Base-by-base conservation (phyloP, 2,888 invertebrate species). In the Hydriomena furcata region DNA sequence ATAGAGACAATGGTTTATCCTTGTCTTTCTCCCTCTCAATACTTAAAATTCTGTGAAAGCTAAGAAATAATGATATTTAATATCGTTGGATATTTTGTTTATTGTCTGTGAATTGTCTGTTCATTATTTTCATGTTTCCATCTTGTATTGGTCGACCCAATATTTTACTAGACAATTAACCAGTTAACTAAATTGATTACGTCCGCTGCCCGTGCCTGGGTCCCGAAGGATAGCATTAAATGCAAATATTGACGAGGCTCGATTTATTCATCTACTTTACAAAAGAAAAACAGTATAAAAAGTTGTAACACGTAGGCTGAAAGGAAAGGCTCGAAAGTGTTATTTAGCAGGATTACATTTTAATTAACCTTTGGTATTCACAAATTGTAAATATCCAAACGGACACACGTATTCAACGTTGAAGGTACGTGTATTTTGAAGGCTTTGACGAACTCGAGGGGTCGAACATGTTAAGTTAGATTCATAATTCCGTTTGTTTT, bases 141-240 rank as follows among this genome's bases (percentile, higher is more conserved):
- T 63, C 32, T 69, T 63, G 76, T 48, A 62, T 74, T 48, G 65
- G 34, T 31, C 60, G 57, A 45, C 77, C 76, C 68, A 64, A 57
- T 65, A 67, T 74, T 79, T 77, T 73, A 72, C 71, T 75, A 68
- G 66, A 71, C 83, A 88, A 89, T 89, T 89, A 88, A 74, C 78
- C 65, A 77, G 79, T 89, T 89, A 82, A 63, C 74, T 78, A 68
- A 89, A 88, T 89, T 83, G 86, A 82, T 86, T 82, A 68, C 75
- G 74, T 89, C 89, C 89, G 84, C 65, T 67, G 59, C 51, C 61
- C 55, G 36, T 34, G 28, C 31, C n/a, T 41, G 52, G 28, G 41
- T 40, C 46, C 53, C 42, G 40, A 43, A 35, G 45, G 35, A 27
- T 45, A 32, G 24, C 31, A 44, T 42, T 20, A 28, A 49, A 45